Evolutionary conservation across 1,140 invertebrate genomes (phyloP).

Genomic region (Ceratina japonica): DNA sequence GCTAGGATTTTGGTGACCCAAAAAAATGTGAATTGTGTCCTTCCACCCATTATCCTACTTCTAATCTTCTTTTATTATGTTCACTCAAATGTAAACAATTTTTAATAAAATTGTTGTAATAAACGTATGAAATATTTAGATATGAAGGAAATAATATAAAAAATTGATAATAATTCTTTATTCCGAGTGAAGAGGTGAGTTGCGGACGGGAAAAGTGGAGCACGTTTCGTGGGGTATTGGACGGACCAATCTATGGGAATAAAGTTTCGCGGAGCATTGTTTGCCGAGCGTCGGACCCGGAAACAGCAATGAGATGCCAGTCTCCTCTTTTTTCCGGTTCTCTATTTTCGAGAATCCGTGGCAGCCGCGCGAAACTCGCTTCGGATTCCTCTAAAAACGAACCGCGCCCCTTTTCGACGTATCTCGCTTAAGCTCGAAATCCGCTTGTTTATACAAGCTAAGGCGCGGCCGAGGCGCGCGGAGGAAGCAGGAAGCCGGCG

Average conservation of each 20-base stretch:
- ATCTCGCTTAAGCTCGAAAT: constrained; percentile 67
- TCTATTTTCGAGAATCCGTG: constrained; percentile 14
- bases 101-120: too few relatives aligned
- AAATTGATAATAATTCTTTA: too few relatives aligned
- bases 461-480: constrained; percentile 32
- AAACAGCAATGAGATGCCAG: constrained; percentile 30
- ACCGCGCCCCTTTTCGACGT: constrained; percentile 55
- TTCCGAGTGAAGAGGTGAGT: too few relatives aligned
- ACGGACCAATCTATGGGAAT: constrained; percentile 54
- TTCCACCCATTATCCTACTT: too few relatives aligned
- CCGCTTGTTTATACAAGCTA: constrained; percentile 71
- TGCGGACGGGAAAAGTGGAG: too few relatives aligned
- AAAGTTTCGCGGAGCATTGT: constrained; percentile 47
- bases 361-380: not conserved
- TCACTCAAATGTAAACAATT: too few relatives aligned
- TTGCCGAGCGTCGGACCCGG: constrained; percentile 41
- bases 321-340: constrained; percentile 13
- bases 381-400: constrained; percentile 21
- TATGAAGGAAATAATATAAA: too few relatives aligned
- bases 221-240: too few relatives aligned
- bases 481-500: not conserved
- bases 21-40: not conserved
- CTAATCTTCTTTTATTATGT: too few relatives aligned
- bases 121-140: too few relatives aligned
- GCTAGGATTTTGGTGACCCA: not conserved